Evolutionary conservation across 2,113 vertebrate genomes (phyloP).

Genomic region (Acinonyx jubatus): DNA sequence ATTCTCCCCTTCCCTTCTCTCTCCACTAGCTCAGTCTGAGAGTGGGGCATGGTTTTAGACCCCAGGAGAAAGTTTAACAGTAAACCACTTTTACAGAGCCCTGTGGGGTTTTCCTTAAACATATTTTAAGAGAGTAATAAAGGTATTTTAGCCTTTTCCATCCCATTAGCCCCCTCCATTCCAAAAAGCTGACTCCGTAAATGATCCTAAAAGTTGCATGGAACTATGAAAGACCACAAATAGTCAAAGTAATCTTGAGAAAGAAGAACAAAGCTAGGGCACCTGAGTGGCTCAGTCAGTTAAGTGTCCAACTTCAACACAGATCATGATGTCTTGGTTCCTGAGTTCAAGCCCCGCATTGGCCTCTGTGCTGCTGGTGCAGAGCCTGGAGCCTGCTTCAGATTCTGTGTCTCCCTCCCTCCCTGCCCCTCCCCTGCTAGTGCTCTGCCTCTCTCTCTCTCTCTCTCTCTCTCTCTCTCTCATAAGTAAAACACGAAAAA

Average conservation of each 20-base stretch:
- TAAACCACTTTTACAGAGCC: background rate
- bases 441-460: too few relatives aligned
- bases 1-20: background rate
- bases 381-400: too few relatives aligned
- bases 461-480: too few relatives aligned
- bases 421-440: too few relatives aligned
- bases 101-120: background rate
- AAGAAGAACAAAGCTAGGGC: background rate
- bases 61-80: background rate
- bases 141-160: background rate
- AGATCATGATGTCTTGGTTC: too few relatives aligned
- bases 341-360: too few relatives aligned
- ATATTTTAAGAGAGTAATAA: background rate
- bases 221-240: background rate
- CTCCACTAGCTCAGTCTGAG: background rate
- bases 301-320: too few relatives aligned
- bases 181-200: background rate
- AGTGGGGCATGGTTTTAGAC: background rate
- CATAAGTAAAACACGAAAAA: too few relatives aligned
- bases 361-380: too few relatives aligned
- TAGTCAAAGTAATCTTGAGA: background rate
- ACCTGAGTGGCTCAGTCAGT: too few relatives aligned
- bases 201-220: background rate
- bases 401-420: too few relatives aligned
- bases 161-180: background rate